Evolutionary conservation across 2,888 invertebrate genomes (phyloP), one percentile per base, ranked within the genome.

Genomic region (Ptilodon capucinus): DNA sequence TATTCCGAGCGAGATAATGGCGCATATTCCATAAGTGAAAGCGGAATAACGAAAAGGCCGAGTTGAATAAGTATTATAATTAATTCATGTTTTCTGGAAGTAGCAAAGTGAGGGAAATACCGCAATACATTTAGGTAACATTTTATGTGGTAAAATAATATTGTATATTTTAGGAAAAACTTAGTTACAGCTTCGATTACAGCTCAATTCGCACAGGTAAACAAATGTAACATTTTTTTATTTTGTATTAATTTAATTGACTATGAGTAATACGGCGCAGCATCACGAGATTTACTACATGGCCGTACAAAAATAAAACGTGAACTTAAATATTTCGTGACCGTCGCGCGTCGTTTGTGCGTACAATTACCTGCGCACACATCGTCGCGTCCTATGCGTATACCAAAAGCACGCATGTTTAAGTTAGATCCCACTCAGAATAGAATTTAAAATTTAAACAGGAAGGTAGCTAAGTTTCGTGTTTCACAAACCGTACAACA

Each of bases 401-500:
- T 40, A 45, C 42, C 42, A 57, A 60, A 67, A 51, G 58, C 57
- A 43, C 59, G 32, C 46, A 48, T 60, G 54, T 52, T 55, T 56
- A 53, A 42, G 57, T 60, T 52, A 59, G 55, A 67, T 58, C 56
- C 57, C 51, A 57, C 71, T 60, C 58, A 57, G 57, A 67, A 70
- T 67, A 68, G 55, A 64, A 68, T 68, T 64, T 60, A 70, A 70
- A 68, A 64, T 68, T 70, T 70, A 70, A 70, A 64, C 63, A 55
- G 62, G 58, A 62, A 58, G 57, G 59, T 54, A 46, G 40, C 54
- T 55, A 57, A 59, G 68, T 69, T 70, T 61, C 46, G 44, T 48
- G 50, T 56, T 66, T 42, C 47, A 35, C 52, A 48, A 57, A 47
- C 48, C 49, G 56, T 25, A 43, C 23, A 30, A 19, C 34, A 23